Base-by-base conservation (phyloP, 1,140 invertebrate genomes). In the Melitaea cinxia region DNA sequence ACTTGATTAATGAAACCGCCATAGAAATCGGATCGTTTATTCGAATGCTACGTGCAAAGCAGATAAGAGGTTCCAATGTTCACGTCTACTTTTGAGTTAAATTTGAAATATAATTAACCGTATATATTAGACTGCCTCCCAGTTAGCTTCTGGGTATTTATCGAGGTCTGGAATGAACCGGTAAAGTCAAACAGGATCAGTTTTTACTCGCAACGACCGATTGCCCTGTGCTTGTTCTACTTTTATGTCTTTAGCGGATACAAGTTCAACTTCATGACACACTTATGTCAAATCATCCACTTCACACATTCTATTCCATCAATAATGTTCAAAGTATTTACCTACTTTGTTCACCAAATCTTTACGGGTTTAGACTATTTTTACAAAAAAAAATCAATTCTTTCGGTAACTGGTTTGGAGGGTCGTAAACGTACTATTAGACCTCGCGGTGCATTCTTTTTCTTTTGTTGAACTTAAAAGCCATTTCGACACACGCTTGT, bases 381-480 rank as follows among this genome's bases (percentile, higher is more conserved):
- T 53, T 33, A 47, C 23, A 59, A 33, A 33, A 62, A 55, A 73
- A 66, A 73, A 68, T 60, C 59, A 68, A 76, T 76, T 76, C 69
- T 77, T 70, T 68, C 69, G 62, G 49, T 52, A 61, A 72, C 69
- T 65, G 69, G 72, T 67, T 66, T 65, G 65, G 57, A 58, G 61
- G 61, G 47, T 24, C 60, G 60, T 72, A 65, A 68, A 68, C 33
- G 61, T 57, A 64, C 68, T 50, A 42, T 47, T 33, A 58, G 61
- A 54, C 68, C 45, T 53, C 54, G 50, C 66, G 68, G 69, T 68
- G 66, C 68, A 71, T 68, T 73, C 62, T 71, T 73, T 60, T 66
- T 71, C 61, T 68, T 73, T 75, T 66, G 70, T 68, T 62, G n/a
- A 35, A 17, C 50, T 66, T 70, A 66, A 75, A 70, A 73, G 63